These are phyloP conservation scores for Acleris laterana DNA, from an alignment of 2,888 invertebrate species.

Conservation along the genomic window DNA sequence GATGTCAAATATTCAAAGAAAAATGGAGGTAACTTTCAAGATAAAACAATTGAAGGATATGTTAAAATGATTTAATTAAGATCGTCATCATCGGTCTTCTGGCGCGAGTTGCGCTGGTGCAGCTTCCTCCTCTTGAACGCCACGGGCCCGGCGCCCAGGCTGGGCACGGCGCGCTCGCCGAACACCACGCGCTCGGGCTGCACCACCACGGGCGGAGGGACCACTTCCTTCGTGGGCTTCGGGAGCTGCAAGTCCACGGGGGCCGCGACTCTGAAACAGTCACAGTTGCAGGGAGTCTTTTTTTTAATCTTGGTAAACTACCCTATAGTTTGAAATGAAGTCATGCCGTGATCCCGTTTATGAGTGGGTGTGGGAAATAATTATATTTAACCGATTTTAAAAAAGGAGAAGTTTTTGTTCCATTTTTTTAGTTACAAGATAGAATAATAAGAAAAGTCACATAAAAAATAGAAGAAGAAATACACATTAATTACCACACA, in stretches of 20 bases:
- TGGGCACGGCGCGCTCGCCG: slow-evolving; percentile 82
- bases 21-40: too few species aligned
- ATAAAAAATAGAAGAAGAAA: too few species aligned
- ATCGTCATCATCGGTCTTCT: slow-evolving; percentile 86
- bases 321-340: too few species aligned
- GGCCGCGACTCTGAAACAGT: slow-evolving; percentile 68
- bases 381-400: too few species aligned
- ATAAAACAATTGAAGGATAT: slow-evolving; percentile 30
- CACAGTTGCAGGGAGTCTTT: background rate
- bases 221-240: slow-evolving; percentile 68
- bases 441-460: too few species aligned
- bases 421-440: too few species aligned
- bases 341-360: too few species aligned
- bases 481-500: too few species aligned
- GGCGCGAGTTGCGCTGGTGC: slow-evolving; percentile 85
- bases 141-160: slow-evolving; percentile 78
- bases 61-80: slow-evolving; percentile 26
- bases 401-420: too few species aligned
- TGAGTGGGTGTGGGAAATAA: too few species aligned
- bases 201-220: slow-evolving; percentile 75
- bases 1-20: too few species aligned
- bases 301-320: too few species aligned
- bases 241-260: slow-evolving; percentile 90
- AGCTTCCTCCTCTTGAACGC: slow-evolving; percentile 90
- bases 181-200: slow-evolving; percentile 80